These are phyloP conservation scores for Sinodicranocentrus sp. DNA, from an alignment of 2,888 invertebrate genomes.

Conservation along the genomic window DNA sequence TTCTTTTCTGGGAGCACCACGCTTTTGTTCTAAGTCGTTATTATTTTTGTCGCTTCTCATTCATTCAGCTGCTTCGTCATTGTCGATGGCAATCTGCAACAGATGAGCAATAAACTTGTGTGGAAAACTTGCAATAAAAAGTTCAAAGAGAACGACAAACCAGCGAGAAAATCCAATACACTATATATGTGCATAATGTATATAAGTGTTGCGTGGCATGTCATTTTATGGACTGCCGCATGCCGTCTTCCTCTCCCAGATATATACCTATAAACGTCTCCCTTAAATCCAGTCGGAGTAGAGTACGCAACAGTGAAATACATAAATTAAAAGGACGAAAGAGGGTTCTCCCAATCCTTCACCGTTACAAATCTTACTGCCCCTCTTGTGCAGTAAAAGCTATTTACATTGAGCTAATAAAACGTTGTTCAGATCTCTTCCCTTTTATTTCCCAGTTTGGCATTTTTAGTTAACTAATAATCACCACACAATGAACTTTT, in stretches of 20 bases:
- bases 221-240: constrained; percentile 52
- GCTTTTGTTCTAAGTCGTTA: constrained; percentile 13
- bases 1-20: neutral
- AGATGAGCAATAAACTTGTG: constrained; percentile 59
- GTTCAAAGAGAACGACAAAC: constrained; percentile 38
- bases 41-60: constrained; percentile 25
- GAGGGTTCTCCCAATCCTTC: constrained; percentile 9
- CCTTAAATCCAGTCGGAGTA: too few species aligned
- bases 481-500: constrained; percentile 7
- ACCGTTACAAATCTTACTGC: constrained; percentile 45
- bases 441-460: constrained; percentile 5
- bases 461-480: constrained; percentile 36
- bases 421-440: constrained; percentile 16
- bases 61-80: constrained; percentile 29
- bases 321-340: constrained; percentile 50
- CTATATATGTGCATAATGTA: neutral
- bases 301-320: neutral
- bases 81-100: constrained; percentile 57
- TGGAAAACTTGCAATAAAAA: constrained; percentile 54
- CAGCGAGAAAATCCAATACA: constrained; percentile 17
- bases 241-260: constrained; percentile 9
- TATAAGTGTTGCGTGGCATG: constrained; percentile 1
- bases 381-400: constrained; percentile 51
- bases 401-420: constrained; percentile 52
- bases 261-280: neutral